Conservation (phyloP, 2,888 invertebrate genomes). For the Cephus runcator region DNA sequence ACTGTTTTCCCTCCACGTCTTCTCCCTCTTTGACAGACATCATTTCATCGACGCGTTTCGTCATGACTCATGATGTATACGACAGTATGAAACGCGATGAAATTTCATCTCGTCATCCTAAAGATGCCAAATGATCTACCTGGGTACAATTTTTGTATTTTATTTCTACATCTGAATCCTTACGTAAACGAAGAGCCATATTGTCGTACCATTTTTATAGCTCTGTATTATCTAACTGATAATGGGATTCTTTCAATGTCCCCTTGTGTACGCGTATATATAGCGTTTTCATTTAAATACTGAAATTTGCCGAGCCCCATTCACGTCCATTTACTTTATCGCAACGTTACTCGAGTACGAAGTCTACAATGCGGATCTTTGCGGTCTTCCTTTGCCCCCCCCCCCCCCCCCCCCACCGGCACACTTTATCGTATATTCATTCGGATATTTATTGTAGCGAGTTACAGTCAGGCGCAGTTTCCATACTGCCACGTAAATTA, state of each 20-base stretch:
- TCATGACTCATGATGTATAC: background rate
- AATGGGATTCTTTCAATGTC: background rate
- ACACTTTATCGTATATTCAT: constrained; percentile 31
- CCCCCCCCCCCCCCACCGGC: background rate
- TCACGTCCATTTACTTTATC: background rate
- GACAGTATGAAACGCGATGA: background rate
- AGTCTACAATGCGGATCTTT: constrained; percentile 9
- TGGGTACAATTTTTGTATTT: background rate
- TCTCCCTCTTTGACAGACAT: background rate
- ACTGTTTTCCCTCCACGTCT: constrained; percentile 12
- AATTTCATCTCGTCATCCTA: background rate
- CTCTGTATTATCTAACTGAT: background rate
- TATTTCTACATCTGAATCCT: background rate
- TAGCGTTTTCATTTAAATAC: background rate
- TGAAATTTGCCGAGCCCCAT: background rate
- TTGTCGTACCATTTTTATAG: background rate
- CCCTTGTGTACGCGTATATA: background rate
- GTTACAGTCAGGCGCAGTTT: constrained; percentile 39
- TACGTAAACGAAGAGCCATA: background rate
- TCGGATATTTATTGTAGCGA: constrained; percentile 27
- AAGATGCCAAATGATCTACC: background rate
- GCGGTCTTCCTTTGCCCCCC: constrained; percentile 15
- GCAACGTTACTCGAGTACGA: background rate
- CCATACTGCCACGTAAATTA: constrained; percentile 36
- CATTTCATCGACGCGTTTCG: background rate